phyloP scores from a whole-genome alignment of 2,888 invertebrate genomes.

The Tetrapedia diversipes region DNA sequence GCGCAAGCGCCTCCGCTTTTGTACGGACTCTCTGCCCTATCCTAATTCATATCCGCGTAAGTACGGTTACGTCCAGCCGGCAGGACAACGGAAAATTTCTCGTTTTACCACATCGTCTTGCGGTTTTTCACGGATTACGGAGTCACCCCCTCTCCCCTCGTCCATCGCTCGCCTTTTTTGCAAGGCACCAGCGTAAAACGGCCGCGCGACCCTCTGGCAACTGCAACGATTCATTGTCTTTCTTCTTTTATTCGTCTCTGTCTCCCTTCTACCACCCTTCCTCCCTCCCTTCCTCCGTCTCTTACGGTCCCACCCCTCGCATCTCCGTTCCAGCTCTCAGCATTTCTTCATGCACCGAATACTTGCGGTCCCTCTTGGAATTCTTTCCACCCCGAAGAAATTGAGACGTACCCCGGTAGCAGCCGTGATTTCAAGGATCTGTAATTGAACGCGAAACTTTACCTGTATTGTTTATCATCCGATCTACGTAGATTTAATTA shows the following conservation, averaged over 20 bases:
- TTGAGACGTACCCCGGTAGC: constrained; percentile 2
- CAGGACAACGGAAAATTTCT: constrained; percentile 54
- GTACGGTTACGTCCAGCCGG: constrained; percentile 65
- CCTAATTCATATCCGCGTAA: constrained; percentile 74
- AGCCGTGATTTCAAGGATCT: constrained; percentile 14
- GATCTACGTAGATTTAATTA: no score
- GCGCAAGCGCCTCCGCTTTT: constrained; percentile 76
- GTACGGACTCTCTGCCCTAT: constrained; percentile 71
- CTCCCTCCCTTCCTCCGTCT: neutral
- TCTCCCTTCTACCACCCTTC: no score
- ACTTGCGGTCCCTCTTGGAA: constrained; percentile 18
- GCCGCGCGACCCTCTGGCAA: constrained; percentile 24
- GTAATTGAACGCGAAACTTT: no score
- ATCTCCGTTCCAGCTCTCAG: neutral
- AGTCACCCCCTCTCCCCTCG: constrained; percentile 2
- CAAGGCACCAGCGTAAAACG: constrained; percentile 26
- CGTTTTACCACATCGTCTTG: constrained; percentile 52
- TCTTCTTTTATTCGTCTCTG: neutral
- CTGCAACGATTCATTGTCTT: constrained; percentile 24
- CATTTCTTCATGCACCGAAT: constrained; percentile 50
- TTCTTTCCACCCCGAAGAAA: constrained; percentile 23
- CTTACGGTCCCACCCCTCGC: neutral
- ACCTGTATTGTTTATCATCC: no score
- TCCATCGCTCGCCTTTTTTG: neutral
- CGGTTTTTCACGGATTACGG: constrained; percentile 54